Evolutionary conservation across 2,888 invertebrate genomes (phyloP).

Genomic region (Leptinotarsa tumamoca): DNA sequence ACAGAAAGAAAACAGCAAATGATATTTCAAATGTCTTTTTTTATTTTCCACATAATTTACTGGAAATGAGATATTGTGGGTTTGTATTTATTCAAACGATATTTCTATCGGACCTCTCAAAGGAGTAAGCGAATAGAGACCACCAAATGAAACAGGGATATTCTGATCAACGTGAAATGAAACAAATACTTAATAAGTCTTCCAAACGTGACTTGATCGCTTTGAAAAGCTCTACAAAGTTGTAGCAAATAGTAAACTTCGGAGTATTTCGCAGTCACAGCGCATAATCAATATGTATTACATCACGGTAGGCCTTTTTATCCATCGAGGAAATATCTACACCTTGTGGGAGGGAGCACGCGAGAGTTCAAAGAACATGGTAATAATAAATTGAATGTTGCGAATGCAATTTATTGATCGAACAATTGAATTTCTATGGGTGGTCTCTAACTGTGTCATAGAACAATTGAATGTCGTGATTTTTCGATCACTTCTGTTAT

Average conservation of each 20-base stretch:
- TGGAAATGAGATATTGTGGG: no score
- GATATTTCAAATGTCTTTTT: no score
- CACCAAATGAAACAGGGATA: no score
- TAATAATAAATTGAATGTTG: conserved; percentile 39
- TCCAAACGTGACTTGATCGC: no score
- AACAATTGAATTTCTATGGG: conserved; percentile 45
- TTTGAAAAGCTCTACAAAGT: not conserved
- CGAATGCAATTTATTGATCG: conserved; percentile 40
- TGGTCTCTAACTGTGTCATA: conserved; percentile 43
- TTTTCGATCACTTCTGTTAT: conserved; percentile 25
- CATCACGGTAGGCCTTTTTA: conserved; percentile 12
- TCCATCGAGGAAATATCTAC: conserved; percentile 16
- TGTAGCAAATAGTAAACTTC: not conserved
- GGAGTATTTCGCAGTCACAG: not conserved
- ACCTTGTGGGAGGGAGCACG: conserved; percentile 32
- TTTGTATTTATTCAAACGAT: no score
- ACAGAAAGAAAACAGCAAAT: no score
- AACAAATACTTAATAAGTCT: no score
- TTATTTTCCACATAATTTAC: no score
- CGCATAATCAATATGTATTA: not conserved
- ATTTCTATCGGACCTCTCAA: no score
- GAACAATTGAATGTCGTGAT: conserved; percentile 44
- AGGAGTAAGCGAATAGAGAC: no score
- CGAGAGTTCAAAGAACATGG: conserved; percentile 40
- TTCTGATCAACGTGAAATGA: no score